phyloP scores from a whole-genome alignment of 2,888 invertebrate genomes.

The Hypomecis atomaria region DNA sequence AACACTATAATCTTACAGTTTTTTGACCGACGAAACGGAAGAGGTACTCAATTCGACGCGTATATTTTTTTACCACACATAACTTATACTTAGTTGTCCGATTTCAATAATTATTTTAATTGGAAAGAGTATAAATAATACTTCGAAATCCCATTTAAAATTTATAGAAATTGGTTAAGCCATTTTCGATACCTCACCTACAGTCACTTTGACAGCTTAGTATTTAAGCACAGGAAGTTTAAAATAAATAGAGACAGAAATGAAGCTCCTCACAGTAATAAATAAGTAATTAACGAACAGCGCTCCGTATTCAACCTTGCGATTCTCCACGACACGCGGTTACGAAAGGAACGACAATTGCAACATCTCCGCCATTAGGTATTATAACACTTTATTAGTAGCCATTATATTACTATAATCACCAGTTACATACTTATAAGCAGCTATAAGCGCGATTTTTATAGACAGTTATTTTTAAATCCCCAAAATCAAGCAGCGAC shows the following conservation, averaged over 20 bases:
- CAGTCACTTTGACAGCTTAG: no score
- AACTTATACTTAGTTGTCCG: no score
- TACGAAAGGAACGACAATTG: constrained; percentile 21
- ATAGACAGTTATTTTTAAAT: background rate
- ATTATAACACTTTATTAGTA: constrained; percentile 8
- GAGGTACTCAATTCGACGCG: no score
- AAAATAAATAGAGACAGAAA: background rate
- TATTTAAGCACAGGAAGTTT: no score
- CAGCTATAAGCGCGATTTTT: background rate
- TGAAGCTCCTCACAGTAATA: background rate
- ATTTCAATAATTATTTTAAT: no score
- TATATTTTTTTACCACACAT: no score
- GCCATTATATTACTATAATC: constrained; percentile 8
- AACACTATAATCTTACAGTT: no score
- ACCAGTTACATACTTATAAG: background rate
- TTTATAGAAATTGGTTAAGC: no score
- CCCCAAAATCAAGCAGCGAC: background rate
- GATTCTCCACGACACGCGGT: constrained; percentile 4
- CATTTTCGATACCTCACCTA: no score
- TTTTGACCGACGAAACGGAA: no score
- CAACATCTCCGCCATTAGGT: constrained; percentile 11
- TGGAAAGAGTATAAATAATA: no score
- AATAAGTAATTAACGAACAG: constrained; percentile 6
- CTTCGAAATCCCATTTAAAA: no score
- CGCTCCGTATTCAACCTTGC: constrained; percentile 12